Evolutionary conservation across 2,113 vertebrate species (phyloP).

Genomic region (Vidua chalybeata): DNA sequence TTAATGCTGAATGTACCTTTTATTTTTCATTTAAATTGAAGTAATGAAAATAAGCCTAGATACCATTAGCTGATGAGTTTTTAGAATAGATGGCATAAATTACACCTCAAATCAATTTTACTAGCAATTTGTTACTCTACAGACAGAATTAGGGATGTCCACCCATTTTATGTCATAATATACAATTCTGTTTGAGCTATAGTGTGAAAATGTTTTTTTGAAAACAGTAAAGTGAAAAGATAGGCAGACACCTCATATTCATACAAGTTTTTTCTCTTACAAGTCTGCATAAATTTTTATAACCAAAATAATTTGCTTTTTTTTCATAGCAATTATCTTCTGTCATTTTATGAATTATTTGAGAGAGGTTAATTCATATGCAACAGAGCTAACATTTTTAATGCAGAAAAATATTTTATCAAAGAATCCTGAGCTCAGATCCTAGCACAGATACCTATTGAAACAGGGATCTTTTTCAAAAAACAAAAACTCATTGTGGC

Average conservation of each 20-base stretch:
- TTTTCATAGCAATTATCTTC: not conserved
- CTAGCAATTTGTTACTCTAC: not conserved
- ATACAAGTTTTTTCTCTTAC: not conserved
- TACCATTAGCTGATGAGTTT: not conserved
- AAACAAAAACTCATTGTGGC: not conserved
- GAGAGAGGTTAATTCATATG: not conserved
- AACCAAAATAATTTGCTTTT: not conserved
- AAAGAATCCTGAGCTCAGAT: not conserved
- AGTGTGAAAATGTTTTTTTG: not conserved
- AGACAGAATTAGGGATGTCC: not conserved
- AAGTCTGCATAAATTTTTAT: not conserved
- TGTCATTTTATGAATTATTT: not conserved
- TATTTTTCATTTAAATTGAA: not conserved
- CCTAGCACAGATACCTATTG: not conserved
- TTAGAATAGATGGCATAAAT: not conserved
- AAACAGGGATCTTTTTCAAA: not conserved
- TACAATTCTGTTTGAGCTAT: not conserved
- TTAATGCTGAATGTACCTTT: not conserved
- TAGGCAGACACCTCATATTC: not conserved
- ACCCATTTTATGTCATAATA: not conserved
- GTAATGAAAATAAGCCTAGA: not conserved
- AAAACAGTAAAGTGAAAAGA: not conserved
- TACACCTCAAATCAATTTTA: not conserved
- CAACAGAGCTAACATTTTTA: not conserved
- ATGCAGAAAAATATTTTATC: not conserved